Percentiles rank a stretch among this genome's conserved stretches.
These are phyloP conservation scores for Matsumurasca onukii DNA, from an alignment of 1,140 invertebrate genomes.

Conservation along the genomic window DNA sequence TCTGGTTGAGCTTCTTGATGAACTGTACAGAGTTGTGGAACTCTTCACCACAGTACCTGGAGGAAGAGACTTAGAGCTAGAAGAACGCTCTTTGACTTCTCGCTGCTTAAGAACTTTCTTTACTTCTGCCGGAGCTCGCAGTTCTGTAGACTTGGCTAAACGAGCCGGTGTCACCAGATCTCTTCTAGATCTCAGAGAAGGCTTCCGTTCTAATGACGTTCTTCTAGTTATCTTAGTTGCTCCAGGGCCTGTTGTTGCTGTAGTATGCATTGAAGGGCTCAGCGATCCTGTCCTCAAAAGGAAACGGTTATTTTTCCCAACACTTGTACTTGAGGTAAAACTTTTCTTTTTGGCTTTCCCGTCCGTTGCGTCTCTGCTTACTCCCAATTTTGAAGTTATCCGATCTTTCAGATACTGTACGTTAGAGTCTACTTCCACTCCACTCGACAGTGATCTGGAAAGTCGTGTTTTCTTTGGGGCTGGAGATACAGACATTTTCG, in stretches of 20 bases:
- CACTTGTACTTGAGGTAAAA: conserved; percentile 13
- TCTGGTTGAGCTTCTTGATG: conserved; percentile 44
- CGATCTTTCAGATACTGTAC: conserved; percentile 37
- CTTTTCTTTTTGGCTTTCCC: not conserved
- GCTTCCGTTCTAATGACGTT: conserved; percentile 17
- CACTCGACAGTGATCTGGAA: conserved; percentile 38
- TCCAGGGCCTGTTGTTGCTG: not conserved
- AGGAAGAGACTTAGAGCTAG: conserved; percentile 40
- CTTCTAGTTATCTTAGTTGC: conserved; percentile 13
- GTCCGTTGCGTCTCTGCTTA: not conserved
- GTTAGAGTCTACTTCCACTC: conserved; percentile 36
- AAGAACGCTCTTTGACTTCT: conserved; percentile 41
- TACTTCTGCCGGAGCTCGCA: conserved; percentile 59
- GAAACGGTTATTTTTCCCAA: conserved; percentile 5
- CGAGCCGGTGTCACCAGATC: conserved; percentile 6
- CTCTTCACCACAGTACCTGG: conserved; percentile 49
- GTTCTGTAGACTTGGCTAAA: conserved; percentile 51
- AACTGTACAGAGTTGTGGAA: conserved; percentile 46
- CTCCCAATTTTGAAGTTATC: conserved; percentile 32
- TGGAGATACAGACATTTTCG: conserved; percentile 50
- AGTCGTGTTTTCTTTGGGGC: conserved; percentile 40
- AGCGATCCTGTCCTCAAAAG: conserved; percentile 13
- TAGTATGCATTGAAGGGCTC: conserved; percentile 23
- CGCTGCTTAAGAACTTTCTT: conserved; percentile 56
- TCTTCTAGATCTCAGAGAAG: conserved; percentile 13